Evolutionary conservation across 2,888 invertebrate species (phyloP).

Genomic region (Dryomyza anilis): DNA sequence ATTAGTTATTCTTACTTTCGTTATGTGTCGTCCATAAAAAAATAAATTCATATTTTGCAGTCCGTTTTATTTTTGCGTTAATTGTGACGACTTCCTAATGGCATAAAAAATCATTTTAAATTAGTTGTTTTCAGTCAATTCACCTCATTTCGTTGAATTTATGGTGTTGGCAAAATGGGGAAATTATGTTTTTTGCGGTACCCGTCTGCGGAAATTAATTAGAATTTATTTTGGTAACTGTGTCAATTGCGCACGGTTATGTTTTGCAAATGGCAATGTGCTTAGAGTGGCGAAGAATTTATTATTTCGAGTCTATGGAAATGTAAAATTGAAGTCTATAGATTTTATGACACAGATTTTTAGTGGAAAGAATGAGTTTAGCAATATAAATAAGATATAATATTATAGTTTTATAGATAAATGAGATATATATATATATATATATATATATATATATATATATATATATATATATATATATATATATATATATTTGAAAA

Average conservation of each 20-base stretch:
- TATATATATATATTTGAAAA: too few relatives aligned
- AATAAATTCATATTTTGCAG: too few relatives aligned
- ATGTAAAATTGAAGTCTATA: not conserved
- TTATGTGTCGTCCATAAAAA: too few relatives aligned
- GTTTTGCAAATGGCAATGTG: not conserved
- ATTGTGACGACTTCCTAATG: not conserved
- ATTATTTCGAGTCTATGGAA: not conserved
- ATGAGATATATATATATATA: too few relatives aligned
- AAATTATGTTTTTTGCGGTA: not conserved
- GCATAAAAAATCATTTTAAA: not conserved
- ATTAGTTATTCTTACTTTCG: not conserved
- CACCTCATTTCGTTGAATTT: not conserved
- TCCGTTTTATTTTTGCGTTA: not conserved
- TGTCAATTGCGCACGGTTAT: not conserved
- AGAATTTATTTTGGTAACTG: constrained; percentile 14
- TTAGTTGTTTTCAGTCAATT: not conserved
- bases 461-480: too few relatives aligned
- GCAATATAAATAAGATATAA: too few relatives aligned
- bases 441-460: too few relatives aligned
- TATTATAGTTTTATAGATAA: too few relatives aligned
- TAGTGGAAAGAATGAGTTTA: too few relatives aligned
- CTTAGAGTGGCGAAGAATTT: not conserved
- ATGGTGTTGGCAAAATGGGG: not conserved
- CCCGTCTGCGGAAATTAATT: not conserved
- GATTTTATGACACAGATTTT: too few relatives aligned